phyloP scores from a whole-genome alignment of 2,888 invertebrate genomes.

The Aphodius sticticus region DNA sequence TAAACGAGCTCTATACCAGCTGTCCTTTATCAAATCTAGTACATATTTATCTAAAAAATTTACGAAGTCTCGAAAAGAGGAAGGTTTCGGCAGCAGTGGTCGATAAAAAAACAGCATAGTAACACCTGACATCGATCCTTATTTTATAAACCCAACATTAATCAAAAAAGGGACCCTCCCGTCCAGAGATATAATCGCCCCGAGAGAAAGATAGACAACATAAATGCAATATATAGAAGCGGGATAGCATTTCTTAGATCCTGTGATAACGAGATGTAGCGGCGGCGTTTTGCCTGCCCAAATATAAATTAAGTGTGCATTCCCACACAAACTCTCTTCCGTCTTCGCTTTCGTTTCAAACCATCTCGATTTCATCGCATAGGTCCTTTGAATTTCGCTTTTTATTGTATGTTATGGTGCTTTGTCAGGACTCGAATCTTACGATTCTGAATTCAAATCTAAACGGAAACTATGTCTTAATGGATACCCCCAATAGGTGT shows the following conservation, averaged over 20 bases:
- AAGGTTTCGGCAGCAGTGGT: not conserved
- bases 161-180: constrained; percentile 45
- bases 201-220: constrained; percentile 7
- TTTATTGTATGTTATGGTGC: not conserved
- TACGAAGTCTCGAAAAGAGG: not conserved
- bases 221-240: constrained; percentile 33
- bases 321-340: constrained; percentile 42
- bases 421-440: not conserved
- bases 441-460: not conserved
- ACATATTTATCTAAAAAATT: not conserved
- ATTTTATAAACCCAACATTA: constrained; percentile 45
- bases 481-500: too few relatives aligned
- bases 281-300: constrained; percentile 36
- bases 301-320: constrained; percentile 46
- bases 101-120: constrained; percentile 37
- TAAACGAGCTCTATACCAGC: too few relatives aligned
- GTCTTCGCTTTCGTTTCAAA: constrained; percentile 28
- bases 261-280: constrained; percentile 36
- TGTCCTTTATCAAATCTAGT: too few relatives aligned
- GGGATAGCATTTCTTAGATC: constrained; percentile 35
- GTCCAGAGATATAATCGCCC: constrained; percentile 40
- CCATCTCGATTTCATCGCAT: constrained; percentile 29
- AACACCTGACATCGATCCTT: constrained; percentile 45
- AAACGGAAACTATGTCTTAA: not conserved
- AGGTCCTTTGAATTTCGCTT: constrained; percentile 4